Conservation (phyloP, 1,140 invertebrate genomes). For the Sycophila sp. region DNA sequence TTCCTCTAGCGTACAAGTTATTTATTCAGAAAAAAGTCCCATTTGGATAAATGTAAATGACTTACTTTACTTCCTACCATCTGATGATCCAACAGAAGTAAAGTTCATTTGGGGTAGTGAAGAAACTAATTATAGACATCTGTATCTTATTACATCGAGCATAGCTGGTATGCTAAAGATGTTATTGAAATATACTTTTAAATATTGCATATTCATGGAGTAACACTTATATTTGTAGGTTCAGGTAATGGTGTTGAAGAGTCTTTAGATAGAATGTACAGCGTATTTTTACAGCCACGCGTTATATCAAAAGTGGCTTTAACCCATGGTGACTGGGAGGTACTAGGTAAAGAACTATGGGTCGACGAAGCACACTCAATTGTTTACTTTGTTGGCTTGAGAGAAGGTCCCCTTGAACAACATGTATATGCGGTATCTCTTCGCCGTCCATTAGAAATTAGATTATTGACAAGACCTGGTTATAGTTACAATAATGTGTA, state of each 20-base stretch:
- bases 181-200: background rate
- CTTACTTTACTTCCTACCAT: constrained; percentile 84
- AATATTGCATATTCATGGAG: background rate
- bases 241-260: constrained; percentile 66
- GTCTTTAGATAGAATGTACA: constrained; percentile 65
- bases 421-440: constrained; percentile 85
- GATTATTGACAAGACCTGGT: constrained; percentile 78
- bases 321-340: constrained; percentile 86
- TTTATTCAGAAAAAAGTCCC: constrained; percentile 77
- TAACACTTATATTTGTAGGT: constrained; percentile 49
- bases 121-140: constrained; percentile 89
- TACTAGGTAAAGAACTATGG: constrained; percentile 81
- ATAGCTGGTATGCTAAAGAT: constrained; percentile 53
- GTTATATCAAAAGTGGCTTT: constrained; percentile 75
- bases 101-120: constrained; percentile 94
- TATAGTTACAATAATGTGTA: constrained; percentile 81
- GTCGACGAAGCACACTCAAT: constrained; percentile 76
- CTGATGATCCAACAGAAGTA: constrained; percentile 66
- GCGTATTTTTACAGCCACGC: constrained; percentile 69
- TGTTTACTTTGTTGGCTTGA: constrained; percentile 84
- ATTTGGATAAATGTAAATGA: constrained; percentile 95
- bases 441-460: constrained; percentile 72
- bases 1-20: constrained; percentile 71
- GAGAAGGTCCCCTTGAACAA: constrained; percentile 83
- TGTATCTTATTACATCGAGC: constrained; percentile 81